A percentile compares a stretch with the other conserved stretches of the same genome.
Evolutionary conservation across 2,888 invertebrate species (phyloP).

Genomic region (Synanthedon vespiformis): DNA sequence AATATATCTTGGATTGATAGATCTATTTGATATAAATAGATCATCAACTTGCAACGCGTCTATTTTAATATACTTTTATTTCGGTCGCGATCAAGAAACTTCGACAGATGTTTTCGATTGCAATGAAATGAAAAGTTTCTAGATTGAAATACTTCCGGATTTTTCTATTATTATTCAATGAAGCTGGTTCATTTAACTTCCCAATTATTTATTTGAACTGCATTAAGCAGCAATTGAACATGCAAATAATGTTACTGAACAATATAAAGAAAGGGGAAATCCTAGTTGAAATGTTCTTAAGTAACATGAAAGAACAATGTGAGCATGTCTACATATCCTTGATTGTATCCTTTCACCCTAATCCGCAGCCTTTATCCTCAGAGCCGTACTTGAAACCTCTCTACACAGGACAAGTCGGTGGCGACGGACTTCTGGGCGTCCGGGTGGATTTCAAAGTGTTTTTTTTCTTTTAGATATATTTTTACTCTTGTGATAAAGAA

Average conservation of each 20-base stretch:
- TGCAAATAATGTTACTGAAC: too few species aligned
- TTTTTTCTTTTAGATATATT: constrained; percentile 30
- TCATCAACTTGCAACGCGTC: constrained; percentile 26
- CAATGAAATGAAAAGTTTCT: neutral
- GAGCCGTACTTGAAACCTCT: constrained; percentile 54
- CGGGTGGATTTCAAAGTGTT: constrained; percentile 23
- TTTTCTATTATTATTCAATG: too few species aligned
- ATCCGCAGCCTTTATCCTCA: constrained; percentile 9
- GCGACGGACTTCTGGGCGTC: constrained; percentile 35
- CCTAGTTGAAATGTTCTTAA: neutral
- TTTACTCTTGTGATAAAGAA: constrained; percentile 24
- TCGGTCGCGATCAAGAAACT: constrained; percentile 24
- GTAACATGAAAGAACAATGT: too few species aligned
- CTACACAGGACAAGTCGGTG: constrained; percentile 58
- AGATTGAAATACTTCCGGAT: too few species aligned
- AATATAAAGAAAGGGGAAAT: too few species aligned
- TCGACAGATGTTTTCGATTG: neutral
- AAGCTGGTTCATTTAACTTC: too few species aligned
- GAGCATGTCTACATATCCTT: neutral
- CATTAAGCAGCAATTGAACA: too few species aligned
- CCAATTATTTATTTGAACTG: too few species aligned
- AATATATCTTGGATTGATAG: constrained; percentile 47
- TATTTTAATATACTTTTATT: constrained; percentile 41
- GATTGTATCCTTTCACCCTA: neutral
- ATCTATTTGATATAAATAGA: constrained; percentile 37